These are phyloP conservation scores for Nyctibius grandis DNA, from an alignment of 2,797 vertebrate genomes.

Conservation along the genomic window DNA sequence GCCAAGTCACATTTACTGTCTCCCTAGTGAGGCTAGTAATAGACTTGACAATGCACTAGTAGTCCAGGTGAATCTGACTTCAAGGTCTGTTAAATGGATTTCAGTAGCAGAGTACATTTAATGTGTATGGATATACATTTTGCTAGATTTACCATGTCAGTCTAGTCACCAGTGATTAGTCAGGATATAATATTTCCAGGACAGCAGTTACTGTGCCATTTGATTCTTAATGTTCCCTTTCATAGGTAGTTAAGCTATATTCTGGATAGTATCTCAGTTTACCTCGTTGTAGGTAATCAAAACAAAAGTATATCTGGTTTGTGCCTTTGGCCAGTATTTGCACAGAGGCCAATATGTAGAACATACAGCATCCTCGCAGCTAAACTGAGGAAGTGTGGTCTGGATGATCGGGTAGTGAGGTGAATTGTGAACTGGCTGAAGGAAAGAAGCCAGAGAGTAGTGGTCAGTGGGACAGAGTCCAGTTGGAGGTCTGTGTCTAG, in stretches of 20 bases:
- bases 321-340: not conserved
- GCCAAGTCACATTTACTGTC: not conserved
- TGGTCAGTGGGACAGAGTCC: too few species aligned
- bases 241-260: not conserved
- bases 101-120: constrained; percentile 2
- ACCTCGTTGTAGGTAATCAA: constrained; percentile 13
- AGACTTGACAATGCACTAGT: not conserved
- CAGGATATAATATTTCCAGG: constrained; percentile 31
- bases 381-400: too few species aligned
- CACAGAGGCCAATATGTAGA: not conserved
- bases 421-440: too few species aligned
- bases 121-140: constrained; percentile 29
- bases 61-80: not conserved
- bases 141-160: constrained; percentile 38
- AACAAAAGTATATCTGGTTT: constrained; percentile 30
- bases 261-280: constrained; percentile 11
- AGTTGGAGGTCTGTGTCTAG: too few species aligned
- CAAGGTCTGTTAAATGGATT: constrained; percentile 37
- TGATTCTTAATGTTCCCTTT: constrained; percentile 14
- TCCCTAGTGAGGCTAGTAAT: not conserved
- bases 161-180: constrained; percentile 22
- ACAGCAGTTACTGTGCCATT: not conserved
- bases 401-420: too few species aligned
- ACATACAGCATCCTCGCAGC: too few species aligned
- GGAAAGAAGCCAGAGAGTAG: too few species aligned